Percentiles rank a stretch among this genome's conserved stretches.
phyloP scores from a whole-genome alignment of 2,888 invertebrate species.

The Drosophila koepferae region DNA sequence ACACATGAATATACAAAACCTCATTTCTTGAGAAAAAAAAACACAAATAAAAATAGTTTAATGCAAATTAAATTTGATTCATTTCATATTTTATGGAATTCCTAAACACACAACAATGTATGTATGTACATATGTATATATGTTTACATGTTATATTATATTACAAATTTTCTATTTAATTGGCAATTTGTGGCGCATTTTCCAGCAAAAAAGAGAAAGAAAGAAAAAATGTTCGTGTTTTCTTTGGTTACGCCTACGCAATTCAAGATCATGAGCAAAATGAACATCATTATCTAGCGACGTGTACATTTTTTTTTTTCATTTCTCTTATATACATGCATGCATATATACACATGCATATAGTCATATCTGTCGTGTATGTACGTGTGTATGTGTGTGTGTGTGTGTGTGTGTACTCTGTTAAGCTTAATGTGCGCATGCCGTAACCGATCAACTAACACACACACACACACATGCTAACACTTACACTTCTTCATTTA shows the following conservation, averaged over 20 bases:
- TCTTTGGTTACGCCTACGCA: conserved; percentile 15
- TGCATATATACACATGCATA: neutral
- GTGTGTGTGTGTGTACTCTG: conserved; percentile 29
- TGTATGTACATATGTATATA: neutral
- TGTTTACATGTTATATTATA: neutral
- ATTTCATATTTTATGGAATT: neutral
- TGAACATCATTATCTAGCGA: conserved; percentile 41
- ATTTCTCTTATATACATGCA: neutral
- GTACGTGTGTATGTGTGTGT: conserved; percentile 9
- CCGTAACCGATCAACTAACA: conserved; percentile 50
- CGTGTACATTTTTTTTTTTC: conserved; percentile 32
- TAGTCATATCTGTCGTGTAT: conserved; percentile 1
- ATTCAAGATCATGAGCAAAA: conserved; percentile 41
- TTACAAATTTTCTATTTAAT: conserved; percentile 12
- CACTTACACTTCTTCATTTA: neutral
- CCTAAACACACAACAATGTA: neutral
- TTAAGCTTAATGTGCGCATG: conserved; percentile 47
- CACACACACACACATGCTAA: neutral
- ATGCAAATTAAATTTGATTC: conserved; percentile 1
- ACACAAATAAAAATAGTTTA: neutral
- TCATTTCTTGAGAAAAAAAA: neutral
- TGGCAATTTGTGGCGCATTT: conserved; percentile 35
- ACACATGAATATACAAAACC: too few species aligned
- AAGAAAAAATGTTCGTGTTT: conserved; percentile 12
- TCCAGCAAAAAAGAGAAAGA: conserved; percentile 13